These are phyloP conservation scores for Myopa tessellatipennis DNA, from an alignment of 2,888 invertebrate species.

Conservation along the genomic window DNA sequence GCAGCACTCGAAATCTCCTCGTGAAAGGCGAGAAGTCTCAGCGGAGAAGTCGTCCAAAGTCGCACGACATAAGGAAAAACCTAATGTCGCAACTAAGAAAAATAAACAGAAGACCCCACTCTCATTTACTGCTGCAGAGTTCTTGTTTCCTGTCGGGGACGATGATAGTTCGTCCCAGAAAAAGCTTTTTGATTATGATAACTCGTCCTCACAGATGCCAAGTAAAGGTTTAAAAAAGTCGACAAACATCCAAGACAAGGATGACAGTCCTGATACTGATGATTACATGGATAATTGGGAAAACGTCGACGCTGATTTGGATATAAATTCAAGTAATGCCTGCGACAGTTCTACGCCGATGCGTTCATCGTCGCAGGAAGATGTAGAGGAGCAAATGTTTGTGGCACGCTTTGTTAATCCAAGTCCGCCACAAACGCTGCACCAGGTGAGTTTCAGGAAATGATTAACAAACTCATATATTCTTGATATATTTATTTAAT, in stretches of 20 bases:
- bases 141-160: constrained; percentile 47
- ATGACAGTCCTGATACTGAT: constrained; percentile 66
- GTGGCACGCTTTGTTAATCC: constrained; percentile 56
- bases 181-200: background rate
- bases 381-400: constrained; percentile 47
- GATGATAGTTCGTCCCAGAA: constrained; percentile 25
- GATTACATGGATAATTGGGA: constrained; percentile 68
- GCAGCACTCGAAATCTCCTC: constrained; percentile 37
- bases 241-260: constrained; percentile 40
- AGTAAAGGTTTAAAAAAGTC: constrained; percentile 5
- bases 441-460: constrained; percentile 30
- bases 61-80: background rate
- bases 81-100: constrained; percentile 41
- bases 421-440: constrained; percentile 52
- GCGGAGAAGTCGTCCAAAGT: background rate
- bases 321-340: constrained; percentile 54
- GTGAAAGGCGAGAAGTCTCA: constrained; percentile 10
- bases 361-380: constrained; percentile 45
- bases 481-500: constrained; percentile 15
- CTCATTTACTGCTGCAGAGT: constrained; percentile 50
- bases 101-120: constrained; percentile 42
- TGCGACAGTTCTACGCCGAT: constrained; percentile 56
- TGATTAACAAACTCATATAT: background rate
- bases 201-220: background rate
- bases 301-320: constrained; percentile 59